Base-by-base conservation (phyloP, 2,113 vertebrate genomes). In the Grus americana region DNA sequence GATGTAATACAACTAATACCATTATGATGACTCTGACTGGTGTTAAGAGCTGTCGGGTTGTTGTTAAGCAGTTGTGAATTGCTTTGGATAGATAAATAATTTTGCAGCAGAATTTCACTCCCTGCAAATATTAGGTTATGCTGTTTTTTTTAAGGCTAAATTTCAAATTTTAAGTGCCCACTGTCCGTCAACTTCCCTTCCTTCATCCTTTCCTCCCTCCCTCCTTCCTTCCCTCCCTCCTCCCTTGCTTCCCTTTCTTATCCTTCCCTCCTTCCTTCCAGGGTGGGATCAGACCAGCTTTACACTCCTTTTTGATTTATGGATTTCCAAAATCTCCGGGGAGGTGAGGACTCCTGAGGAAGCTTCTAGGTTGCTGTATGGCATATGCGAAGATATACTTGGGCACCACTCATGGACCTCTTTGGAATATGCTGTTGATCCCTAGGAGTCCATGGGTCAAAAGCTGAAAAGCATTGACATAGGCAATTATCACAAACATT, bases 221-320 rank as follows among this genome's bases (percentile, higher is more conserved):
- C 32, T 95, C 27, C 82, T 87, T 90, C 86, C 83, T 84, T 93
- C 79, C 83, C 90, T 97, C 88, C 66, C 80, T 91, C 59, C 15
- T 27, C 1, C 15, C 26, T 85, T 70, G 49, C 66, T 65, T 90
- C 57, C 61, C 34, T 97, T 90, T 88, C 93, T 95, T 63, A 94
- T 93, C 67, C 40, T 76, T 95, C 34, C 68, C 30, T 96, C 72
- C 92, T 78, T 95, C 62, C 71, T 83, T 91, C 62, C 81, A 79
- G 67, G 42, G 72, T 65, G 15, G 87, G 66, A 91, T 96, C 88
- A 93, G 67, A 83, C 50, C 67, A 86, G 38, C 29, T 78, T 89
- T 84, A 62, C 26, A 34, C 36, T 88, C 19, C 34, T 49, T 95
- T 62, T 54, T 85, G 6, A 66, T 22, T 66, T 67, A 19, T 26